These are phyloP conservation scores for Drosophila kepulauana DNA, from an alignment of 1,140 invertebrate species.

Conservation along the genomic window DNA sequence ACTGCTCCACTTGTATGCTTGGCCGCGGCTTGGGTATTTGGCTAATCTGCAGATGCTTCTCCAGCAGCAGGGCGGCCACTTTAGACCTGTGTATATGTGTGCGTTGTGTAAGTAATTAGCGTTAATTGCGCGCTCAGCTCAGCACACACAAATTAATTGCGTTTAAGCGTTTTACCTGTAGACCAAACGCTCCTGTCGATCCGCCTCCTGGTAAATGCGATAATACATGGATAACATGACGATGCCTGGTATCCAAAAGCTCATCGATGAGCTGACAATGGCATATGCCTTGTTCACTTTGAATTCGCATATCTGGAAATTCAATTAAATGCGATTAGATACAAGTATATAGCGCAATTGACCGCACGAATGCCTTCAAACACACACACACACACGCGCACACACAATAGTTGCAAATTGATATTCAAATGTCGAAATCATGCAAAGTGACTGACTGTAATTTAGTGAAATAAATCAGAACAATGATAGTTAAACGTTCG, in stretches of 20 bases:
- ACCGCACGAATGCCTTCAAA: neutral
- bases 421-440: neutral
- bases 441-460: conserved; percentile 2
- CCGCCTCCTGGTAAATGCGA: conserved; percentile 96
- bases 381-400: too few species aligned
- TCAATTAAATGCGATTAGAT: conserved; percentile 24
- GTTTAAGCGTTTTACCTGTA: conserved; percentile 88
- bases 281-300: conserved; percentile 96
- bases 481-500: conserved; percentile 16
- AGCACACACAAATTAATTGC: conserved; percentile 34
- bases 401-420: neutral
- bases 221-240: conserved; percentile 98
- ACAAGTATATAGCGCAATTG: neutral
- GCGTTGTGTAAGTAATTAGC: conserved; percentile 58
- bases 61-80: conserved; percentile 92
- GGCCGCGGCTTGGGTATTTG: conserved; percentile 91
- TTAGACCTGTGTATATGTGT: conserved; percentile 88
- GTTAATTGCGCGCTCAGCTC: conserved; percentile 43
- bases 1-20: conserved; percentile 88
- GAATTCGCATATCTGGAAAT: conserved; percentile 89
- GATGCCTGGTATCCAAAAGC: conserved; percentile 98
- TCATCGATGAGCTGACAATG: conserved; percentile 95
- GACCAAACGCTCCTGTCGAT: conserved; percentile 95
- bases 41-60: conserved; percentile 95
- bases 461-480: conserved; percentile 37